phyloP scores from a whole-genome alignment of 2,888 invertebrate species.

The Aleiodes leptofemur region DNA sequence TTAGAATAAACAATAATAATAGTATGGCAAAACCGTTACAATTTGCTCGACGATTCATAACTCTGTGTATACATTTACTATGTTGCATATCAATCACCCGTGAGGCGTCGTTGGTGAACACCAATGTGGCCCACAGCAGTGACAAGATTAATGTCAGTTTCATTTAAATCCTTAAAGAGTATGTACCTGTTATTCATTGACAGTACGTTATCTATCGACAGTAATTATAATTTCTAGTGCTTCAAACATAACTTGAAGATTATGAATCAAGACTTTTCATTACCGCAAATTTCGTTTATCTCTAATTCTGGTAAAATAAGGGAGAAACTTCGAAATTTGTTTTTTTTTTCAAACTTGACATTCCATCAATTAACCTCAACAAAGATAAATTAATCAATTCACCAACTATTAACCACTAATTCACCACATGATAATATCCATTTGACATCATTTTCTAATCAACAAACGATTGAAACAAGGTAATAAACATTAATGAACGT shows the following conservation, averaged over 20 bases:
- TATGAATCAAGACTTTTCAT: background rate
- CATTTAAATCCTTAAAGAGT: conserved; percentile 30
- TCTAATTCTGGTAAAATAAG: no score
- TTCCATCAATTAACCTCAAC: no score
- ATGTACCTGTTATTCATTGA: conserved; percentile 27
- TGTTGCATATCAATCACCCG: conserved; percentile 39
- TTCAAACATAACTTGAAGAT: background rate
- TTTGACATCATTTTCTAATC: background rate
- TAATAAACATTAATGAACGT: background rate
- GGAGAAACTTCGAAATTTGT: no score
- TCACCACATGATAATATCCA: no score
- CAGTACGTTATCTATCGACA: background rate
- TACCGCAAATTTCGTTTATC: no score
- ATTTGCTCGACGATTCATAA: conserved; percentile 13
- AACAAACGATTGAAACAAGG: background rate
- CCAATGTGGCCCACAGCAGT: background rate
- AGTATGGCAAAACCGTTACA: conserved; percentile 9
- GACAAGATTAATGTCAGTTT: conserved; percentile 44
- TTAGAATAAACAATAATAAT: background rate
- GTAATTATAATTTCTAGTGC: conserved; percentile 10
- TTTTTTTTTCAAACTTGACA: no score
- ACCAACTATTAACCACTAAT: no score
- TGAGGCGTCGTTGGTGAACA: conserved; percentile 26
- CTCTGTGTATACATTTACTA: conserved; percentile 10
- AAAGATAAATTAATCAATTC: no score